Evolutionary conservation across 1,140 invertebrate genomes (phyloP), one percentile per base, ranked within the genome.

Genomic region (Drosophila tsacasi): DNA sequence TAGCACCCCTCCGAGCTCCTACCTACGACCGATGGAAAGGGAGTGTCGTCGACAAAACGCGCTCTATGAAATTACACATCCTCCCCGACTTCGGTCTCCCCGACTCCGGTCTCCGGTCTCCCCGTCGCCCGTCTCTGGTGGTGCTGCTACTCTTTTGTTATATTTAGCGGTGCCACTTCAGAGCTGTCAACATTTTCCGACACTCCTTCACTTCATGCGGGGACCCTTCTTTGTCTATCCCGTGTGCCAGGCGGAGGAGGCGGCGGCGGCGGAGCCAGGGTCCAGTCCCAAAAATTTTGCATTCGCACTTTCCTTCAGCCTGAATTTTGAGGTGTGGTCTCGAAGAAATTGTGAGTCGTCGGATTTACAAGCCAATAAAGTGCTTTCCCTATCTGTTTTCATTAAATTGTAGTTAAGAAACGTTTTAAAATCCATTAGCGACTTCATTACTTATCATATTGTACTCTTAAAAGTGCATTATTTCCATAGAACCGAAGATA

Each of bases 131-230:
- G 4, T 32, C 4, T 47, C 8, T 54, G 50, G 19, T 32, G 50
- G 12, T 54, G 52, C 52, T 54, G 52, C 52, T 37, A 55, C 32
- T 23, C 54, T 57, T 57, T 57, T 57, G 54, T 57, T 57, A 39
- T 39, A 57, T 57, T 57, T 39, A 39, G 54, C 54, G 54, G 54
- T 23, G 54, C 35, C 54, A 57, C 54, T 57, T 57, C 54, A 57
- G 35, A 57, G 54, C 54, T 57, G 54, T 57, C 54, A 57, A 39
- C 54, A 57, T 57, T 57, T 25, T 12, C 54, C 54, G 54, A 57
- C 54, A 55, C 52, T 55, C 35, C 54, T 57, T 57, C 54, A 57
- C 35, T 39, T 57, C 35, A 39, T 57, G 54, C 54, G 37, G 54
- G 54, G 54, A 10, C 35, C 10, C 15, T 39, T 57, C 54, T 57